Conservation (phyloP, 2,888 invertebrate genomes). For the Neoaliturus tenellus region DNA sequence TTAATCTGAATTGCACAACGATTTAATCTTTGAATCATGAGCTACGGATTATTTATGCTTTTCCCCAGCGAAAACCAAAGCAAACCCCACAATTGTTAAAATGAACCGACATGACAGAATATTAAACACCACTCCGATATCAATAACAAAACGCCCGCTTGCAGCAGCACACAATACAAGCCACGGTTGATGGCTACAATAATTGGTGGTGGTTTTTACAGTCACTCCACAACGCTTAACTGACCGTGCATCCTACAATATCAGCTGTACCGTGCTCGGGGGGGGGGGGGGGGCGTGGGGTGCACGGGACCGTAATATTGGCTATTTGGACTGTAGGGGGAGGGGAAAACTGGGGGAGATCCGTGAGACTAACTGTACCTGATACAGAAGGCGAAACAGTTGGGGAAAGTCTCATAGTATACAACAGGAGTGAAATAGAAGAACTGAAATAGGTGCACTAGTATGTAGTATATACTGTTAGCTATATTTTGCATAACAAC, state of each 20-base stretch:
- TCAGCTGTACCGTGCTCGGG: neutral
- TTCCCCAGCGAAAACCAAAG: neutral
- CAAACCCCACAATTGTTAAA: neutral
- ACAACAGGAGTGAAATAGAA: too few relatives aligned
- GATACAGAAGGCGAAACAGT: too few relatives aligned
- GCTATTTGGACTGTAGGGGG: neutral
- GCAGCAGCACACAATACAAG: neutral
- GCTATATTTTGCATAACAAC: too few relatives aligned
- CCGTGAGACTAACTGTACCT: neutral
- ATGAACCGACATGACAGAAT: neutral
- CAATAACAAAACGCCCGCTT: neutral
- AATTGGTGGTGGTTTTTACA: slow-evolving; percentile 7
- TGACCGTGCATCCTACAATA: neutral
- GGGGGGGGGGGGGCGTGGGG: neutral
- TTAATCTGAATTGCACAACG: too few relatives aligned
- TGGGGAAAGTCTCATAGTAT: too few relatives aligned
- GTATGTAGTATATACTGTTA: too few relatives aligned
- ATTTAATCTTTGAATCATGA: too few relatives aligned
- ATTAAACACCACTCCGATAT: neutral
- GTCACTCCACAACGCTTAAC: neutral
- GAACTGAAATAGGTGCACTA: too few relatives aligned
- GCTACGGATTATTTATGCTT: too few relatives aligned
- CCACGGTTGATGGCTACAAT: neutral
- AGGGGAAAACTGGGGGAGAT: neutral
- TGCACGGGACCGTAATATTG: neutral